A percentile compares a stretch with the other conserved stretches of the same genome.
These are phyloP conservation scores for Tangara arthus DNA, from an alignment of 2,797 vertebrate genomes.

Conservation along the genomic window DNA sequence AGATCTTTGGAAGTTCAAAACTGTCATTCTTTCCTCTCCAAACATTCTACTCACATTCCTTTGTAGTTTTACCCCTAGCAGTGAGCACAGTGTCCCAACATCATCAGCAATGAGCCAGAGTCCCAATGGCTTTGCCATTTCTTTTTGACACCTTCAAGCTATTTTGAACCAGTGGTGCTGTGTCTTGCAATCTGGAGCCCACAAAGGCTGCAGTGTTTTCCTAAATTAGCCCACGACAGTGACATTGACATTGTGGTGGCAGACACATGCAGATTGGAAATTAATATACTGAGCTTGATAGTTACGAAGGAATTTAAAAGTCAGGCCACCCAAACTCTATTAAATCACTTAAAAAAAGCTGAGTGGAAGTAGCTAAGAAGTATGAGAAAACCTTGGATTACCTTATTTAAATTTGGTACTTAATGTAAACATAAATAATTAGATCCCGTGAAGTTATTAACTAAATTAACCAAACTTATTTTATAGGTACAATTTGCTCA, in stretches of 20 bases:
- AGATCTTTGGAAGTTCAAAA: not conserved
- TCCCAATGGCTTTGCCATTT: not conserved
- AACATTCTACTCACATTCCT: not conserved
- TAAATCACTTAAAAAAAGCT: not conserved
- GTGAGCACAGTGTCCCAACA: not conserved
- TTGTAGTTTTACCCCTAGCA: not conserved
- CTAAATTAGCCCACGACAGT: not conserved
- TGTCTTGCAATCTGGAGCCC: not conserved
- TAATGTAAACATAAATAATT: constrained; percentile 36
- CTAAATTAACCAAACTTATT: constrained; percentile 31
- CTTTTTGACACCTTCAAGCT: not conserved
- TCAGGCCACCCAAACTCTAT: not conserved
- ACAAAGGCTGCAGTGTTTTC: not conserved
- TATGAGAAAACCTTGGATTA: not conserved
- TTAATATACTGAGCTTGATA: not conserved
- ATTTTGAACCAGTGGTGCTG: not conserved
- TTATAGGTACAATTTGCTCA: constrained; percentile 15
- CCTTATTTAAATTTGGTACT: not conserved
- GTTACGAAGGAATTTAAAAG: not conserved
- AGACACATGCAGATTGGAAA: not conserved
- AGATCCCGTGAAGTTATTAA: not conserved
- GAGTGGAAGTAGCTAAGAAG: not conserved
- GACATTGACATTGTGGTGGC: not conserved
- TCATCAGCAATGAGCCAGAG: not conserved
- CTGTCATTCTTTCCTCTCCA: not conserved